Evolutionary conservation across 2,888 invertebrate species (phyloP), one percentile per base, ranked within the genome.

Genomic region (Spialia ferax): DNA sequence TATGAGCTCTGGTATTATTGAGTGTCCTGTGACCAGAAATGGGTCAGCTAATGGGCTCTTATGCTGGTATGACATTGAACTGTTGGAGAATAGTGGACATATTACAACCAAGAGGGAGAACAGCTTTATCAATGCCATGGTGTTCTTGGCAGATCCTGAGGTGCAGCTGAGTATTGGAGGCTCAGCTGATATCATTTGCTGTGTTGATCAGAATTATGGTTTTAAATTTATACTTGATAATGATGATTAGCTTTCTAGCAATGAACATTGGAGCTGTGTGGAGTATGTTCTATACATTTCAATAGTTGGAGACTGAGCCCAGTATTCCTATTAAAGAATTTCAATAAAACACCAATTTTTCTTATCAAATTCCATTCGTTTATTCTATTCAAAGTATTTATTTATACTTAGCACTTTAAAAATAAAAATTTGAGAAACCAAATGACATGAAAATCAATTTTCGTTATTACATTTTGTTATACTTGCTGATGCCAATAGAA

Each of bases 21-120:
- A 77, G 57, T 76, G 89, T 13, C 80, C 81, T 8, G 77, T 94
- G 13, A 80, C 76, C 13, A 81, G 81, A 52, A 81, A 81, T 68
- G 95, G 95, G 0, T 66, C 77, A 52, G 86, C 91, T 0, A 94
- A 94, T 82, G 94, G 92, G 2, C 84, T 95, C 67, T 79, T 95
- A 20, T 94, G 94, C 73, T 95, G 95, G 95, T 95, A 91, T 72
- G 83, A 85, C n/a, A 84, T 95, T 56, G 87, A 93, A 70, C 75
- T 94, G 22, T 83, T 91, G 73, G 84, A 93, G 61, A 80, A 86
- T 63, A 63, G 85, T 23, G 79, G 81, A 22, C 82, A 78, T 26
- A 84, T 94, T 67, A 83, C 88, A 6, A 95, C 95, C 0, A 85
- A 88, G 61, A 83, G 89, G 70, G 71, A 86, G 64, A 82, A 83